Conservation (phyloP, 2,113 vertebrate species). For the Pseudopipra pipra region DNA sequence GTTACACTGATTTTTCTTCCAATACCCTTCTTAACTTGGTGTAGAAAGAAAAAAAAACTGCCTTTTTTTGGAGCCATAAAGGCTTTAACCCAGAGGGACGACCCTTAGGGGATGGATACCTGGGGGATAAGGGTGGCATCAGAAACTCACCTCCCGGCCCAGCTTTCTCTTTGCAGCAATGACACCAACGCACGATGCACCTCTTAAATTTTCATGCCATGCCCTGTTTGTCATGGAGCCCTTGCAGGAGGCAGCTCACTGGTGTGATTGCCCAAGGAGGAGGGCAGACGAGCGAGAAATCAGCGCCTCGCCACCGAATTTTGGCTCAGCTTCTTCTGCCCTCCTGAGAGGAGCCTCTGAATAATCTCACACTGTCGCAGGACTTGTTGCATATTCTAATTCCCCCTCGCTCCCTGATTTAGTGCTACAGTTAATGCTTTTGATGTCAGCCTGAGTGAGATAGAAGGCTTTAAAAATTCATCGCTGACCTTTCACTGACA, state of each 20-base stretch:
- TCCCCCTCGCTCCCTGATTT: slow-evolving; percentile 40
- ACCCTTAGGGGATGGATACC: background rate
- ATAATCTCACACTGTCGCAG: background rate
- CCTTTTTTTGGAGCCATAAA: background rate
- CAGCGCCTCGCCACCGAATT: background rate
- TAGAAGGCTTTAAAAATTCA: slow-evolving; percentile 67
- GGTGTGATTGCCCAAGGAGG: background rate
- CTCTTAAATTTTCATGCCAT: background rate
- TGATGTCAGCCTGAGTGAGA: slow-evolving; percentile 54
- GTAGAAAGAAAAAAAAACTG: background rate
- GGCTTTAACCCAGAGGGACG: background rate
- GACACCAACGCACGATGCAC: background rate
- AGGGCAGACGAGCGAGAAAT: background rate
- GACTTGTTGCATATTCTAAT: slow-evolving; percentile 63
- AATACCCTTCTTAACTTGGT: background rate
- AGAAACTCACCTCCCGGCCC: background rate
- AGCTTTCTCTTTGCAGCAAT: background rate
- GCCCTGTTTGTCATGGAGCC: background rate
- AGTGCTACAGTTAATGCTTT: slow-evolving; percentile 59
- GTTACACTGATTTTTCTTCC: background rate
- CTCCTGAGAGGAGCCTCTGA: background rate
- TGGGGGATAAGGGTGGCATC: background rate
- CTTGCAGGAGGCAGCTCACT: background rate
- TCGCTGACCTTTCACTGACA: slow-evolving; percentile 59
- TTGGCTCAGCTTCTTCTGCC: background rate